Percentiles rank a stretch among this genome's conserved stretches.
Evolutionary conservation across 23 tunicate genomes (phyloP).

Genomic region (Trididemnum clinides): DNA sequence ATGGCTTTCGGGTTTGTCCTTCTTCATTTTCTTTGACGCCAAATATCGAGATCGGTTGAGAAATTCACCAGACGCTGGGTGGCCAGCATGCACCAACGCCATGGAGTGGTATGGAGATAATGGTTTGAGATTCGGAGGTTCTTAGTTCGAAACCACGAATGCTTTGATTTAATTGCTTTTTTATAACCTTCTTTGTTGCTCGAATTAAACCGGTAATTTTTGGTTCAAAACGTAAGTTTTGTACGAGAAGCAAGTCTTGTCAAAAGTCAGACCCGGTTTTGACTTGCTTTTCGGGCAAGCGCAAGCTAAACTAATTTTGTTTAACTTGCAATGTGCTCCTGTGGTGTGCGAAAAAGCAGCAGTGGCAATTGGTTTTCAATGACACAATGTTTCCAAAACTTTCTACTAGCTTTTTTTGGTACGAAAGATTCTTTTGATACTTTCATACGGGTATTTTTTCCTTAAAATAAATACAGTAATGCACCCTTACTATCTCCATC

Average conservation of each 20-base stretch:
- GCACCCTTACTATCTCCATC: too few relatives aligned
- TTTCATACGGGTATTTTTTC: too few relatives aligned
- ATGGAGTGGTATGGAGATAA: slow-evolving; percentile 37
- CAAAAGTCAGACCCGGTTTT: not conserved
- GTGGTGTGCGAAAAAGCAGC: not conserved
- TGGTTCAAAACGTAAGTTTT: too few relatives aligned
- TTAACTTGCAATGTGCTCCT: not conserved
- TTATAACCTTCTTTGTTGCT: not conserved
- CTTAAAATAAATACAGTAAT: too few relatives aligned
- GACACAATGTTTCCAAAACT: not conserved
- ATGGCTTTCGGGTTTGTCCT: slow-evolving; percentile 57
- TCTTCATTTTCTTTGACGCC: slow-evolving; percentile 54
- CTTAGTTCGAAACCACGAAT: too few relatives aligned
- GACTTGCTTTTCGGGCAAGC: not conserved
- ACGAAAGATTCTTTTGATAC: too few relatives aligned
- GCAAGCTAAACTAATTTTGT: not conserved
- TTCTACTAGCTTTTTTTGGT: not conserved
- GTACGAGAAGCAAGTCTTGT: not conserved
- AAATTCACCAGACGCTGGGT: slow-evolving; percentile 56
- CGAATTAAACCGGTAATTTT: not conserved
- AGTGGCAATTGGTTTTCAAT: not conserved
- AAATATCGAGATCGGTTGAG: slow-evolving; percentile 40
- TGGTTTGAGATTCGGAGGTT: too few relatives aligned
- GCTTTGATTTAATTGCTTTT: not conserved
- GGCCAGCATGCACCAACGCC: slow-evolving; percentile 73